These are phyloP conservation scores for Tenthredo distinguenda DNA, from an alignment of 2,888 invertebrate genomes.

Conservation along the genomic window DNA sequence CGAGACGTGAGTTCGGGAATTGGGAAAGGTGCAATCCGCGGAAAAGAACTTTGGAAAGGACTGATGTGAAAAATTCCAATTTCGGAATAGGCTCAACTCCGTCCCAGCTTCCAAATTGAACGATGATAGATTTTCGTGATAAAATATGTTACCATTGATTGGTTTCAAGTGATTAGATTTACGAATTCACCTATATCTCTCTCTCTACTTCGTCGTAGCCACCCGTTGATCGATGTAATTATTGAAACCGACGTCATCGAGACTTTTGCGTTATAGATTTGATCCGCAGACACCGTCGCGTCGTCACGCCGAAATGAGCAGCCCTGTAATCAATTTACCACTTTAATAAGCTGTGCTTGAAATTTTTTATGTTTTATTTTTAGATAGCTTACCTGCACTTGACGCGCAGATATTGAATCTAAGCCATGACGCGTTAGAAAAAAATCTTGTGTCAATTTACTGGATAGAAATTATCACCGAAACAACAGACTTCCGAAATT, in stretches of 20 bases:
- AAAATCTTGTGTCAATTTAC: neutral
- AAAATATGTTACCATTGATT: neutral
- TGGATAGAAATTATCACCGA: neutral
- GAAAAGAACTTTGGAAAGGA: neutral
- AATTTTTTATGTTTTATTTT: neutral
- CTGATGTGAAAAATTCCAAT: neutral
- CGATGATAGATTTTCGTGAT: neutral
- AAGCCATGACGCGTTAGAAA: neutral
- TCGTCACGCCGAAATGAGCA: neutral
- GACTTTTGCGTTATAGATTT: neutral
- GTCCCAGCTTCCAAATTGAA: neutral
- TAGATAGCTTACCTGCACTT: neutral
- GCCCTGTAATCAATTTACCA: neutral
- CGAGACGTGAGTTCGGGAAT: neutral
- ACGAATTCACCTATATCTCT: neutral
- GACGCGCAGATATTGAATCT: neutral
- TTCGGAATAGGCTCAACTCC: neutral
- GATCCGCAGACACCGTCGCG: neutral
- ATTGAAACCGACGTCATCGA: slow-evolving; percentile 3
- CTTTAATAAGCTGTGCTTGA: neutral
- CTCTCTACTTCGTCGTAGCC: neutral
- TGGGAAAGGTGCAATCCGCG: neutral
- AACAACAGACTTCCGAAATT: neutral
- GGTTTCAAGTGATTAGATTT: neutral
- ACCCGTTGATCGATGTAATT: neutral